A percentile compares a stretch with the other conserved stretches of the same genome.
These are phyloP conservation scores for Pheosia gnoma DNA, from an alignment of 2,888 invertebrate genomes.

Conservation along the genomic window DNA sequence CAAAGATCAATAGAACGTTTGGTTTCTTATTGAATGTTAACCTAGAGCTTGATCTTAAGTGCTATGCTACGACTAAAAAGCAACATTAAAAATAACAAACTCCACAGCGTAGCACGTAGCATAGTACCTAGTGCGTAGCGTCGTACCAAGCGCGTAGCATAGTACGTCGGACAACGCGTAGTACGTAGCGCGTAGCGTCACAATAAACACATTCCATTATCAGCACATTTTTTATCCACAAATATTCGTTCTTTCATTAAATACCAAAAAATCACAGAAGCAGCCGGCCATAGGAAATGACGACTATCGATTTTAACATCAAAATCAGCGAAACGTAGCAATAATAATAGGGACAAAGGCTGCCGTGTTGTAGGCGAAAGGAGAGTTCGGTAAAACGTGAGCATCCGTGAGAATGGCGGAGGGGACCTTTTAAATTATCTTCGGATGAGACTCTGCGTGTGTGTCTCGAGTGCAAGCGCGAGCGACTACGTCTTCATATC, in stretches of 20 bases:
- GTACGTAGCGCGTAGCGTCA: not conserved
- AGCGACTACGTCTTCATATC: not conserved
- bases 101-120: too few relatives aligned
- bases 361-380: constrained; percentile 6
- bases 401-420: constrained; percentile 11
- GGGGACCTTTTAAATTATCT: constrained; percentile 28
- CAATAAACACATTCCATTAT: not conserved
- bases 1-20: too few relatives aligned
- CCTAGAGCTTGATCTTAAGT: too few relatives aligned
- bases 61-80: too few relatives aligned
- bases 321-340: constrained; percentile 7
- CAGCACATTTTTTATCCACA: not conserved
- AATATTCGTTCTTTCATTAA: not conserved
- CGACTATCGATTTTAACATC: constrained; percentile 6
- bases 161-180: not conserved
- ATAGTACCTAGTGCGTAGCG: not conserved
- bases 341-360: constrained; percentile 7
- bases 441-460: constrained; percentile 22
- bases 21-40: too few relatives aligned
- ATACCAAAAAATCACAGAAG: constrained; percentile 4
- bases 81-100: too few relatives aligned
- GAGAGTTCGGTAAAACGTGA: constrained; percentile 10
- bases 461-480: not conserved
- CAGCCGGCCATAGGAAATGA: constrained; percentile 4
- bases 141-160: not conserved